Evolutionary conservation across 2,888 invertebrate genomes (phyloP), one percentile per base, ranked within the genome.

Genomic region (Psylliodes chrysocephalus): DNA sequence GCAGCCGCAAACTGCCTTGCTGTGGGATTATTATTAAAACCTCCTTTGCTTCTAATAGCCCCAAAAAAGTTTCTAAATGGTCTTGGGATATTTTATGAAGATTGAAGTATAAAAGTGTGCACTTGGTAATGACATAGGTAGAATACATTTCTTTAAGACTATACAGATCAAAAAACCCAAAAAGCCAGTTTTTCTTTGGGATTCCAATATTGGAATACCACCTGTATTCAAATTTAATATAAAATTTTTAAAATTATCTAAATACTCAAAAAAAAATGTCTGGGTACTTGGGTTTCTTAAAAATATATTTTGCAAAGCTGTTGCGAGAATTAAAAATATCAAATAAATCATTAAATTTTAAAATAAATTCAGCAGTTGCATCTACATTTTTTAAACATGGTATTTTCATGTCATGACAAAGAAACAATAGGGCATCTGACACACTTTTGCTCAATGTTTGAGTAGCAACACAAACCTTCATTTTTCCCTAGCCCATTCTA

Each of bases 401-500:
- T 30, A 60, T 12, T 46, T 54, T 40, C 17, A 67, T 18, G 42
- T 60, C 63, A 8, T 63, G 15, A 14, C 59, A 44, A 5, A 63
- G 56, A 53, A 54, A 64, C 14, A 44, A 25, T 19, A 28, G n/a
- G n/a, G n/a, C n/a, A n/a, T n/a, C n/a, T n/a, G n/a, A n/a, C n/a
- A n/a, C n/a, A n/a, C n/a, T n/a, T n/a, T n/a, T n/a, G n/a, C n/a
- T n/a, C n/a, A n/a, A n/a, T n/a, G n/a, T n/a, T n/a, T n/a, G n/a
- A n/a, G 60, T 40, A 22, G 59, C 60, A 17, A 69, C 15, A 33
- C 62, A 40, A 1, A 69, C 66, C 35, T 60, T 71, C 66, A 68
- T 69, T 57, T 66, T 57, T 69, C 69, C 42, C 57, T 55, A 15
- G 30, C 40, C 64, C 67, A 68, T 33, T 71, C 44, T n/a, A 69